Evolutionary conservation across 2,797 vertebrate genomes (phyloP).

Genomic region (Apodemus agrarius): DNA sequence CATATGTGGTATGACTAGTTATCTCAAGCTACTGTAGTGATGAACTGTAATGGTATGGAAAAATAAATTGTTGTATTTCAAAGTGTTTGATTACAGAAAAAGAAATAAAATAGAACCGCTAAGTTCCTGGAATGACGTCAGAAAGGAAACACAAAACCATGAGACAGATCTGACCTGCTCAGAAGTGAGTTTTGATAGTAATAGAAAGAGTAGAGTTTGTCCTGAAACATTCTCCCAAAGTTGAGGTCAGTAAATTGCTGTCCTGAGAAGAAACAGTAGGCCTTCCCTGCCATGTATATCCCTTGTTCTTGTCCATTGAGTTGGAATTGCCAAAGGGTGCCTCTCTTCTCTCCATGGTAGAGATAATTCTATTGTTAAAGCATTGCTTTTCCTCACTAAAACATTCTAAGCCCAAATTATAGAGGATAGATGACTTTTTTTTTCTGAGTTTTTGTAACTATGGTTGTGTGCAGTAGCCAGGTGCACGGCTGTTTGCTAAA

Average conservation of each 20-base stretch:
- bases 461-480: neutral
- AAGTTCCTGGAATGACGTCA: neutral
- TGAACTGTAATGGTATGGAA: neutral
- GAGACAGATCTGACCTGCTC: neutral
- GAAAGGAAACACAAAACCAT: neutral
- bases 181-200: neutral
- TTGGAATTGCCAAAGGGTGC: neutral
- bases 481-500: neutral
- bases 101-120: neutral
- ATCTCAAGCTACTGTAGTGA: neutral
- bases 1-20: neutral
- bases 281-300: neutral
- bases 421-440: neutral
- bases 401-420: neutral
- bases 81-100: neutral
- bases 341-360: neutral
- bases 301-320: neutral
- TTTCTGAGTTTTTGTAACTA: neutral
- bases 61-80: neutral
- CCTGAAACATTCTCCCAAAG: neutral
- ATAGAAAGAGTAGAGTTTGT: neutral
- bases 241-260: neutral
- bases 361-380: neutral
- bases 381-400: neutral
- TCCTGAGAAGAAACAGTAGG: neutral